Evolutionary conservation across 2,113 vertebrate genomes (phyloP).

Genomic region (Acanthisitta chloris): DNA sequence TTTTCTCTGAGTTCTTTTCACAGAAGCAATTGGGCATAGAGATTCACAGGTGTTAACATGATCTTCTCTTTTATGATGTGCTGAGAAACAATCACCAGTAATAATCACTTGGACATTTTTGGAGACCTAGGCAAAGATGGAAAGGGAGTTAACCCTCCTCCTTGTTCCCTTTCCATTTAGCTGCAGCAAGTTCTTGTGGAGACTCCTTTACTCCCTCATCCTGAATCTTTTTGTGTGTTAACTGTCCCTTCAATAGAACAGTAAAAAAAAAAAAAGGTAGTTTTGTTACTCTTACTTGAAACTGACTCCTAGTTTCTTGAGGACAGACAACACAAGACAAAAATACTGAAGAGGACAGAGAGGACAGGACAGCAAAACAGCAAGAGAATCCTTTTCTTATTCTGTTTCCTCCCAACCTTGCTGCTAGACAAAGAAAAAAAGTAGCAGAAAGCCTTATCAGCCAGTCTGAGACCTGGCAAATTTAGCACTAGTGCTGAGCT

Average conservation of each 20-base stretch:
- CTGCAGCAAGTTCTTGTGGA: background rate
- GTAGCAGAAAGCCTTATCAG: constrained; percentile 18
- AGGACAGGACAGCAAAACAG: background rate
- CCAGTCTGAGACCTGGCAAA: background rate
- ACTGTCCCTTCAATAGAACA: background rate
- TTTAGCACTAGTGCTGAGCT: background rate
- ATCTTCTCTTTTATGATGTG: background rate
- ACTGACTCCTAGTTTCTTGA: background rate
- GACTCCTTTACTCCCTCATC: background rate
- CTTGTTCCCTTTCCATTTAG: background rate
- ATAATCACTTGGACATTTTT: background rate
- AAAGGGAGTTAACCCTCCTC: background rate
- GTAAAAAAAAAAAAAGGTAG: background rate
- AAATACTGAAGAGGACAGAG: background rate
- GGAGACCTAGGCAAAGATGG: background rate
- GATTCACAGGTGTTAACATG: background rate
- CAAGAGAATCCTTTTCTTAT: background rate
- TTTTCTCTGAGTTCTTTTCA: background rate
- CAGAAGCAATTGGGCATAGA: background rate
- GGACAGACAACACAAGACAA: background rate
- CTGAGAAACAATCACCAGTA: background rate
- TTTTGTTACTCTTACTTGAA: background rate
- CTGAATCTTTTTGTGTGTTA: background rate
- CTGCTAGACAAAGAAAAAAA: background rate
- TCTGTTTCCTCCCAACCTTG: background rate